Evolutionary conservation across 1,140 invertebrate species (phyloP).

Genomic region (Orussus abietinus): DNA sequence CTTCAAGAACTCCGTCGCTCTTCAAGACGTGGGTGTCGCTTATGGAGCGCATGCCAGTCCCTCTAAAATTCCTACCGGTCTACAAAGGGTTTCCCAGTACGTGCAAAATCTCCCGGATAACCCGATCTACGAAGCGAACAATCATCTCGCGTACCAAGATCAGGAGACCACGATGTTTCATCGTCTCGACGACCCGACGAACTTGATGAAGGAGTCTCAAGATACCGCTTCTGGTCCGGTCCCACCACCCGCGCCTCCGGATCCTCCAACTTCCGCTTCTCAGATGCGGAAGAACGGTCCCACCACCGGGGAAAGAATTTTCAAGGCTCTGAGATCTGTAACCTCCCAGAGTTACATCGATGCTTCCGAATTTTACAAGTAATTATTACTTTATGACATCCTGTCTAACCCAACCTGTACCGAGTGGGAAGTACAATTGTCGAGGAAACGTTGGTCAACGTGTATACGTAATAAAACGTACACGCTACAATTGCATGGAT

Average conservation of each 20-base stretch:
- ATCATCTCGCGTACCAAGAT: conserved; percentile 23
- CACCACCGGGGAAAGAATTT: conserved; percentile 49
- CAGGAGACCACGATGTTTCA: conserved; percentile 17
- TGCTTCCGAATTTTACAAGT: conserved; percentile 51
- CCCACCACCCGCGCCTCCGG: conserved; percentile 39
- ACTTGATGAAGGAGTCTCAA: conserved; percentile 10
- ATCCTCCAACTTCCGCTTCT: conserved; percentile 27
- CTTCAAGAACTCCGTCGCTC: conserved; percentile 20
- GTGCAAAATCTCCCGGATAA: conserved; percentile 45
- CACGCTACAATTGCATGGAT: no score
- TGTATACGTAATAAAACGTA: no score
- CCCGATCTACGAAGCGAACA: conserved; percentile 32
- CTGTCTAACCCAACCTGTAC: not conserved
- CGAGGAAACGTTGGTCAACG: no score
- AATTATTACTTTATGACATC: no score
- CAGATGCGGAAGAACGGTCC: conserved; percentile 28
- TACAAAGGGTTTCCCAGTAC: conserved; percentile 46
- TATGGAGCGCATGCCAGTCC: conserved; percentile 17
- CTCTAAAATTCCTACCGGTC: conserved; percentile 24
- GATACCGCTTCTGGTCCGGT: conserved; percentile 33
- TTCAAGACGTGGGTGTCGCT: conserved; percentile 17
- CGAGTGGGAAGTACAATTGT: not conserved
- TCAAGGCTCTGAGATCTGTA: conserved; percentile 43
- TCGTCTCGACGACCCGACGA: conserved; percentile 18
- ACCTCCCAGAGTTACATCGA: conserved; percentile 49